Base-by-base conservation (phyloP, 2,888 invertebrate species). In the Hemaris fuciformis region DNA sequence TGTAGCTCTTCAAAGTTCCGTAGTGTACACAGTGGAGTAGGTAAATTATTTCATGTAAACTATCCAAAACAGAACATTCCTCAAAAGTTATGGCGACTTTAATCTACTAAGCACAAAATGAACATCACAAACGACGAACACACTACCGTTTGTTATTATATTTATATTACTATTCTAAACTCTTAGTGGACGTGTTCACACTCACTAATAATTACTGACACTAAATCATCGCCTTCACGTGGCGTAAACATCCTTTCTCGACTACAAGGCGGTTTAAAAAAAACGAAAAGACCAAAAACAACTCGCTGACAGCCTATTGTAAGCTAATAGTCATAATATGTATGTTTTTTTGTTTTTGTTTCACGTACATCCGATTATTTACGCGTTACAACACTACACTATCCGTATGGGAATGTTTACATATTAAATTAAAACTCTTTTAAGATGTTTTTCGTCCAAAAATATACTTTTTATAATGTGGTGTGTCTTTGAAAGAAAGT, bases 181-280 rank as follows among this genome's bases (percentile, higher is more conserved):
- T 79, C 84, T 86, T 88, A 89, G 88, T 88, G 83, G 81, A 84
- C 86, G 82, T 83, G 87, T 90, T 91, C 89, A 90, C 91, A 89
- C 91, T 90, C 87, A 83, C 85, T 87, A 79, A 84, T 88, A 89
- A 91, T 91, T 88, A 89, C 88, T 88, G 83, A 84, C 88, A 88
- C 87, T 89, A 88, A 89, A 89, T 91, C 90, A 91, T 88, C 87
- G 82, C 83, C 86, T 85, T 80, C 85, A 88, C 88, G 83, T 86
- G 84, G 82, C 79, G 81, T 90, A 91, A 91, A 91, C 91, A 89
- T 90, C 91, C 91, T 89, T 83, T 79, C 82, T 78, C 53, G 27
- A 64, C 71, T 62, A 43, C 56, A 66, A 68, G 69, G 65, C 66
- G 73, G 77, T 84, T 80, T 76, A 80, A 88, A 80, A 45, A 82